Base-by-base conservation (phyloP, 92 coral and sea anemone genomes). In the Paramuricea clavata region DNA sequence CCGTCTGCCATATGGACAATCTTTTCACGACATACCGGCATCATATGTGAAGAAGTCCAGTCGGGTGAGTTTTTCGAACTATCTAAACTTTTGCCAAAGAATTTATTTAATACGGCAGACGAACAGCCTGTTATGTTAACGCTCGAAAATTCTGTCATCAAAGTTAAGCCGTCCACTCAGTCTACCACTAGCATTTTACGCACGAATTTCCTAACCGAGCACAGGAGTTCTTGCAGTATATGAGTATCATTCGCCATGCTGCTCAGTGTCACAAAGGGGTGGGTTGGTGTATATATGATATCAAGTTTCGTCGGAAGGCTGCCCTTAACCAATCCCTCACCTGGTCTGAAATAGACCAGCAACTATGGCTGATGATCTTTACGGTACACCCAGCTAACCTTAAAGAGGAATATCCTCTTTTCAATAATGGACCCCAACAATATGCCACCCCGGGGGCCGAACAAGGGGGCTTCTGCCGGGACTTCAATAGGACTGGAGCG, bases 351-450 rank as follows among this genome's bases (percentile, higher is more conserved):
- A 30, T 85, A n/a, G n/a, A n/a, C n/a, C n/a, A 86, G 62, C 93
- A 90, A 15, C 21, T 90, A 12, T 90, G 90, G 90, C 71, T 90
- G 2, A 90, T 75, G 11, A 81, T 86, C 6, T 90, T 90, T 56
- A 90, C 93, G 0, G 90, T 90, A 59, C 54, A 87, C 1, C 90
- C 87, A 21, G 44, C 74, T 15, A 79, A 22, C 22, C 39, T 90
- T 0, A 61, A 35, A 30, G 90, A 86, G 87, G 87, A 90, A 49
- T 86, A 85, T 32, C 90, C 93, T 86, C 90, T 85, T 89, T 79
- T 89, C 41, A 0, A 56, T 28, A 62, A 89, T 21, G 86, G 92
- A 89, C 89, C 92, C 92, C 78, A 78, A 52, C 56, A 23, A 30
- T 32, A 3, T 21, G 52, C 32, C 68, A 34, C 35, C 60, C 64